Evolutionary conservation across 2,888 invertebrate genomes (phyloP), one percentile per base, ranked within the genome.

Genomic region (Tachina grossa): DNA sequence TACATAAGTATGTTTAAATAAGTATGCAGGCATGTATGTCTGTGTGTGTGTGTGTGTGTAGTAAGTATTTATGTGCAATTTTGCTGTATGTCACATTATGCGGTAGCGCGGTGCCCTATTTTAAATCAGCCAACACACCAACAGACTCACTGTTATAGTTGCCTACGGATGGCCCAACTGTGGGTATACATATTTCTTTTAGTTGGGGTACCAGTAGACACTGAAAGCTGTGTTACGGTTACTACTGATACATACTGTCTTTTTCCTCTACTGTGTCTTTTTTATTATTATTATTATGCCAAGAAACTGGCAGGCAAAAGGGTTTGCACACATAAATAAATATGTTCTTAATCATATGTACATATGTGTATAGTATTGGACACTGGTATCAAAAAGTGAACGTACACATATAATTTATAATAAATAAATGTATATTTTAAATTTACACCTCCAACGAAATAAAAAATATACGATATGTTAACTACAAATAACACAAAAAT

Each of bases 81-180:
- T 75, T 65, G 55, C 9, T 78, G 78, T 83, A 69, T 85, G 85
- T 83, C 85, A 85, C 85, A 85, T 83, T 85, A 80, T 83, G 85
- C 85, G 55, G 83, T 85, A 85, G 79, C 85, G 83, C 83, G 76
- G 83, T 85, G 85, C 83, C 85, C 85, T 85, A 85, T 85, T 85
- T 85, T 85, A 83, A 85, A 85, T 83, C 85, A 85, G 68, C 76
- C 79, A 76, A 71, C 61, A 75, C 63, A 69, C 71, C 65, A 59
- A 71, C 51, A 68, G 8, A 57, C 71, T 51, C 49, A 75, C 65
- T 14, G n/a, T 31, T 31, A 31, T 59, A 68, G 41, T 31, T 69
- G 63, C 22, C 31, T 53, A 69, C 31, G 43, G 65, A 66, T 81
- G 76, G 53, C 66, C 63, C 59, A 81, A 74, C 80, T 75, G 63